These are phyloP conservation scores for Pelochelys cantorii DNA, from an alignment of 2,797 vertebrate species.

Conservation along the genomic window DNA sequence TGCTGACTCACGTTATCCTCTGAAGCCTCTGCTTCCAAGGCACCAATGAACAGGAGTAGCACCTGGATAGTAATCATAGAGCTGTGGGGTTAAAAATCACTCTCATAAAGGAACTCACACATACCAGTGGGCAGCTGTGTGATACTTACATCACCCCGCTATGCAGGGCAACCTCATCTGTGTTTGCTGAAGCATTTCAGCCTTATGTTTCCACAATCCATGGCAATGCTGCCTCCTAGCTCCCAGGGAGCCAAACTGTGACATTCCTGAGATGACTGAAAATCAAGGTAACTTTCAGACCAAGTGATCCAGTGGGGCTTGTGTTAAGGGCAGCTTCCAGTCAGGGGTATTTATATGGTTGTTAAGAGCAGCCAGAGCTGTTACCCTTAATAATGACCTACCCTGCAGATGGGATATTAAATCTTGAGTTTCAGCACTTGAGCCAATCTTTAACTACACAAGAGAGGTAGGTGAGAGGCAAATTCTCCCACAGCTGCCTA, in stretches of 20 bases:
- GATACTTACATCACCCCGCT: not conserved
- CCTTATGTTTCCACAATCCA: not conserved
- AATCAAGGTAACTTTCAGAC: not conserved
- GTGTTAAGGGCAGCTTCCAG: not conserved
- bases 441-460: not conserved
- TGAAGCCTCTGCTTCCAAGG: conserved; percentile 3
- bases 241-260: not conserved
- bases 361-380: not conserved
- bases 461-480: not conserved
- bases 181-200: not conserved
- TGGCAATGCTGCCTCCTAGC: fast-evolving
- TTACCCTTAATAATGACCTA: not conserved
- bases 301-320: not conserved
- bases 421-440: not conserved
- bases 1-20: conserved; percentile 1
- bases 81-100: not conserved
- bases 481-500: not conserved
- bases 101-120: not conserved
- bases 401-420: not conserved
- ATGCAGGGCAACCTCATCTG: not conserved
- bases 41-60: not conserved
- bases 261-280: not conserved
- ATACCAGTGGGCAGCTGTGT: not conserved
- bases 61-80: not conserved
- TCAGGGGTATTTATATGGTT: not conserved